Conservation (phyloP, 1,140 invertebrate species). For the Lucilia cuprina region DNA sequence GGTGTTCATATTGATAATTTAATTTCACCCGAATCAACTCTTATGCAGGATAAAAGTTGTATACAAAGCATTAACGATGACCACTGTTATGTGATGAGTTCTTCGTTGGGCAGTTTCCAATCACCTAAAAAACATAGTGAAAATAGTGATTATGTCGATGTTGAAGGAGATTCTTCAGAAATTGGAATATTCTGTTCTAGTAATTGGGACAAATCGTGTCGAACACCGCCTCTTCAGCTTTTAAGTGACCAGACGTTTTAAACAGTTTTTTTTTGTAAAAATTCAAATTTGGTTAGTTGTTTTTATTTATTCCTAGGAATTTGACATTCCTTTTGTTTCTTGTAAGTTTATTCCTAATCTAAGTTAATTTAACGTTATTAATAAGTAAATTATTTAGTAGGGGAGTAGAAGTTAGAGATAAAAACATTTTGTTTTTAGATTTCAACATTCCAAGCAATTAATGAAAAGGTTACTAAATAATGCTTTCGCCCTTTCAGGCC, state of each 20-base stretch:
- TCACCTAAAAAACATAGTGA: neutral
- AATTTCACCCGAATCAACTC: neutral
- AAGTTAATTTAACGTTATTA: neutral
- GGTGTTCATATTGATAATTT: neutral
- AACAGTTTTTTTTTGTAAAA: neutral
- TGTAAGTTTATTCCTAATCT: neutral
- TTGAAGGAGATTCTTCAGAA: neutral
- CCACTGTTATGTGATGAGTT: neutral
- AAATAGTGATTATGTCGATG: neutral
- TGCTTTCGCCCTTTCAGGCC: conserved; percentile 18
- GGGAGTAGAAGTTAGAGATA: conserved; percentile 8
- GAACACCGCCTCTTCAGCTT: conserved; percentile 17
- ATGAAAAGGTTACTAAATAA: conserved; percentile 7
- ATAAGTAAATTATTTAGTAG: neutral
- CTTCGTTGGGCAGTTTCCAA: neutral
- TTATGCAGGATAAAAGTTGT: neutral
- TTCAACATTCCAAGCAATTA: neutral
- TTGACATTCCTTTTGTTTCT: neutral
- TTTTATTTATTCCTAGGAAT: neutral
- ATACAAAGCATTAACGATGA: neutral
- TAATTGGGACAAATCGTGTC: neutral
- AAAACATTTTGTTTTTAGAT: neutral
- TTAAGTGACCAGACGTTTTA: neutral
- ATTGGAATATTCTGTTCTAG: conserved; percentile 6
- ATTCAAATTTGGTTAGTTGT: neutral